These are phyloP conservation scores for Eospalax fontanierii DNA, from an alignment of 2,797 vertebrate genomes.

Conservation along the genomic window DNA sequence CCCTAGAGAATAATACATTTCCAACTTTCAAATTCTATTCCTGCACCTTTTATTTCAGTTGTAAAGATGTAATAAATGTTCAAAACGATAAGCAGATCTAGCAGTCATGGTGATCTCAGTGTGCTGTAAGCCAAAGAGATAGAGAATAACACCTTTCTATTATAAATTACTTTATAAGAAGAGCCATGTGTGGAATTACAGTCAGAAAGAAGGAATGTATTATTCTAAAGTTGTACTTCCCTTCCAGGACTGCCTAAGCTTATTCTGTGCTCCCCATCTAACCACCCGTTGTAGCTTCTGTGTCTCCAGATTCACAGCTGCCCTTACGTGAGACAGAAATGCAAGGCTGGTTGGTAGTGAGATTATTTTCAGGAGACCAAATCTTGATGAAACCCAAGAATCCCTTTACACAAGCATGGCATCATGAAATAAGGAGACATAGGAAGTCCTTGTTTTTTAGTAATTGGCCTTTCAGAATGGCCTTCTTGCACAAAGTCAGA, in stretches of 20 bases:
- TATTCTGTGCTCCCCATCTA: background rate
- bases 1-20: constrained; percentile 29
- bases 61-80: constrained; percentile 45
- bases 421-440: background rate
- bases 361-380: background rate
- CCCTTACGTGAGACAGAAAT: background rate
- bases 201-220: constrained; percentile 13
- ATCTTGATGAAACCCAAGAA: background rate
- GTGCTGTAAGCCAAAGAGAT: constrained; percentile 13
- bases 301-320: background rate
- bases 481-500: background rate
- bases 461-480: background rate
- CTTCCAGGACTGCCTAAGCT: constrained; percentile 6
- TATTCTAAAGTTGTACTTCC: background rate
- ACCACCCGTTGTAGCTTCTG: rapidly evolving
- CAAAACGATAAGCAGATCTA: constrained; percentile 39
- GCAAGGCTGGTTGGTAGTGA: background rate
- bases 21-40: constrained; percentile 47
- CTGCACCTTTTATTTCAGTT: constrained; percentile 25
- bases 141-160: background rate
- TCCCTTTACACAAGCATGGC: background rate
- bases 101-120: background rate
- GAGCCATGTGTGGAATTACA: constrained; percentile 18
- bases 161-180: constrained; percentile 7
- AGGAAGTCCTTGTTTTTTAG: background rate